Conservation (phyloP, 2,797 vertebrate genomes). For the Syngnathus acus region DNA sequence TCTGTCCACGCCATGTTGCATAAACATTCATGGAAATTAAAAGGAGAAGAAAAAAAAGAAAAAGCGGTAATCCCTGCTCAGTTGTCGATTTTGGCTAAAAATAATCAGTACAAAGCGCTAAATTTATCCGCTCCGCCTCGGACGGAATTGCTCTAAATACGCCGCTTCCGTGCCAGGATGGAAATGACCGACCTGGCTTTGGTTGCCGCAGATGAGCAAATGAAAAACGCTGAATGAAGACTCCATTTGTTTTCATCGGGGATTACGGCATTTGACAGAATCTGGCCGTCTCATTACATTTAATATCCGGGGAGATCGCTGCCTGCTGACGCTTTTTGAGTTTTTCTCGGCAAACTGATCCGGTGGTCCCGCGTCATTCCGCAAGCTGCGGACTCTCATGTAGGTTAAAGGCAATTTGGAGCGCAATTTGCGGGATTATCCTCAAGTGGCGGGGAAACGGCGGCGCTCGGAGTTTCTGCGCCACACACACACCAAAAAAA, state of each 20-base stretch:
- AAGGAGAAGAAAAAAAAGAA: neutral
- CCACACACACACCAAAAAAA: constrained; percentile 11
- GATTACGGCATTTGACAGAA: constrained; percentile 46
- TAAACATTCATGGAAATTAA: constrained; percentile 26
- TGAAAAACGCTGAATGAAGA: constrained; percentile 32
- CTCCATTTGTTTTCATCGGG: constrained; percentile 43
- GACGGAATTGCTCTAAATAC: constrained; percentile 50
- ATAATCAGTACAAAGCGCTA: constrained; percentile 41
- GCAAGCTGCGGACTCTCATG: constrained; percentile 13
- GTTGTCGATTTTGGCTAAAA: constrained; percentile 44
- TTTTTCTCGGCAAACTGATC: constrained; percentile 21
- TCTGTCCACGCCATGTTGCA: constrained; percentile 18
- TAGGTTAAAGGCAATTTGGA: constrained; percentile 52
- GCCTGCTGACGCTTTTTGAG: constrained; percentile 22
- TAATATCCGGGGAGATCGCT: constrained; percentile 17
- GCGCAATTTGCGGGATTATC: constrained; percentile 51
- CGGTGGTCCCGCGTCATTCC: constrained; percentile 27
- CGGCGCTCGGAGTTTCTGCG: constrained; percentile 13
- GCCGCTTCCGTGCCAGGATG: constrained; percentile 44
- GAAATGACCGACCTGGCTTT: constrained; percentile 56
- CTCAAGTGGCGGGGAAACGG: constrained; percentile 29
- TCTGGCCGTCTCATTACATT: constrained; percentile 25
- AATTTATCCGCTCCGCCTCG: constrained; percentile 45
- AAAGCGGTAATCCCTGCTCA: constrained; percentile 41
- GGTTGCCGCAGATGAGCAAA: constrained; percentile 36